These are phyloP conservation scores for Natrix natrix DNA, from an alignment of 2,797 vertebrate species.

Conservation along the genomic window DNA sequence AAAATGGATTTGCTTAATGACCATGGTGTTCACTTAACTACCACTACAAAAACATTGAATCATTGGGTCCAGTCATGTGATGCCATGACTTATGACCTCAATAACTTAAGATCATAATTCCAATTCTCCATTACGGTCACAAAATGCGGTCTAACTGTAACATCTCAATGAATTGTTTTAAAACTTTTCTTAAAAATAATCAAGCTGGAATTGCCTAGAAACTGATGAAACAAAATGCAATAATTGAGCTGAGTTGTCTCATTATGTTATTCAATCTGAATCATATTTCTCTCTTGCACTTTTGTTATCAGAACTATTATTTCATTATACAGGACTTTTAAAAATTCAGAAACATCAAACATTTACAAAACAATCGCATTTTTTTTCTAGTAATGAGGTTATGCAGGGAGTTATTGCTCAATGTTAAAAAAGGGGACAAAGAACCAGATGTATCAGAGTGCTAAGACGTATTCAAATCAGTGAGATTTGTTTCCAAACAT, in stretches of 20 bases:
- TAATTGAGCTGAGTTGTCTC: neutral
- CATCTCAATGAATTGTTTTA: neutral
- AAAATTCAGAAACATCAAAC: neutral
- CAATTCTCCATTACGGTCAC: neutral
- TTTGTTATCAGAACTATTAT: neutral
- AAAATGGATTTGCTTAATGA: neutral
- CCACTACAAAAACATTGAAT: neutral
- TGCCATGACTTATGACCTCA: neutral
- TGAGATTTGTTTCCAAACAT: neutral
- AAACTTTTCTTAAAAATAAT: neutral
- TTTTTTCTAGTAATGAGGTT: neutral
- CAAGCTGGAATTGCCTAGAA: neutral
- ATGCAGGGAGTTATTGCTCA: neutral
- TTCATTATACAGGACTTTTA: neutral
- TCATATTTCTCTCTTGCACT: neutral
- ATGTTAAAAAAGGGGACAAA: neutral
- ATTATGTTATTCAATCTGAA: neutral
- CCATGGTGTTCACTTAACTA: neutral
- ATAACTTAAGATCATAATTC: neutral
- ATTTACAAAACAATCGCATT: neutral
- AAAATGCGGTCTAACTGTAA: neutral
- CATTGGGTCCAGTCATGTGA: neutral
- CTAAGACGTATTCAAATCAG: too few species aligned
- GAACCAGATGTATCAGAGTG: neutral
- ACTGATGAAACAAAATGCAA: neutral